Evolutionary conservation across 2,797 vertebrate genomes (phyloP), one percentile per base, ranked within the genome.

Genomic region (Jordanella pulchra): DNA sequence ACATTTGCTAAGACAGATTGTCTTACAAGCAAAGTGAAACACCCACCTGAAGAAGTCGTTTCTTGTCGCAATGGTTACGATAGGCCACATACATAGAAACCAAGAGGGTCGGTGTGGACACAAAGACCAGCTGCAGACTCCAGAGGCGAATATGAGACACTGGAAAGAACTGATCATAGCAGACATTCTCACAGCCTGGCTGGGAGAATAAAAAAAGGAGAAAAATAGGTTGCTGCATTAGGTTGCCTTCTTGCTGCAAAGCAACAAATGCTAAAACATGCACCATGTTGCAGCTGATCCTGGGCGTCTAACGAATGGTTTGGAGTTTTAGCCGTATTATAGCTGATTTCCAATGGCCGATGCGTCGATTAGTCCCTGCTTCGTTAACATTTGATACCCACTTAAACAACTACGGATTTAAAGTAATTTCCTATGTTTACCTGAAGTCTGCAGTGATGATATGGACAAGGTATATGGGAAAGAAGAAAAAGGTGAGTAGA

Each of bases 121-220:
- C 93, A 4, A 93, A 94, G 82, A 94, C 79, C 0, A 94, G 92
- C 87, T 94, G 94, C 47, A 94, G 92, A 69, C 92, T 92, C 94
- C 94, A 94, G 51, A 94, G 93, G 39, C 94, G 91, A 72, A 94
- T 90, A 85, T 95, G 94, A 30, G 94, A 95, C 65, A 95, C 89
- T 1, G 93, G 93, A 56, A 95, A 95, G 90, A 91, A 94, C 71
- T 92, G 92, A 71, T 95, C 93, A 3, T 94, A 95, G 82, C 94
- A 95, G 74, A 95, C 94, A 48, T 94, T 95, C 76, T 93, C 90
- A 84, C 94, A 95, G 65, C 94, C 94, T 0, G 94, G 93, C 91
- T 93, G 82, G 13, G 67, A 77, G 17, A 28, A 47, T 3, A 39
- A 2, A 42, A 17, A 6, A 14, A 30, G 11, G 42, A 1, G 17